Evolutionary conservation across 2,888 invertebrate genomes (phyloP).

Genomic region (Morpho helenor): DNA sequence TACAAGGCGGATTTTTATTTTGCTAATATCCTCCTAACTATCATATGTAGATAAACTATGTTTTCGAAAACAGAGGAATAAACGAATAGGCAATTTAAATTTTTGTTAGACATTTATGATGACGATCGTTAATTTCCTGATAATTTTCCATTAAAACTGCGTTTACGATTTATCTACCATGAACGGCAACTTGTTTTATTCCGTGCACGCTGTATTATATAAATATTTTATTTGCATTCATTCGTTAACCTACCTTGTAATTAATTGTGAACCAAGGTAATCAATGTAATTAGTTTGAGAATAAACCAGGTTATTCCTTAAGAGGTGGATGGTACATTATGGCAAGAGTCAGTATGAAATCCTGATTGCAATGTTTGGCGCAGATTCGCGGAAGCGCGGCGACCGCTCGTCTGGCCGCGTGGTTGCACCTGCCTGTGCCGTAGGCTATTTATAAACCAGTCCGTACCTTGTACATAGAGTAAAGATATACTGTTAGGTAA

Average conservation of each 20-base stretch:
- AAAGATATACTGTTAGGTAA: slow-evolving; percentile 34
- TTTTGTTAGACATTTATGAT: slow-evolving; percentile 4
- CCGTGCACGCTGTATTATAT: slow-evolving; percentile 16
- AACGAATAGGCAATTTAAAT: too few relatives aligned
- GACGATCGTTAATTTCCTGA: slow-evolving; percentile 12
- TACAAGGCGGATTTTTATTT: too few relatives aligned
- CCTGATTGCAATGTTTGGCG: slow-evolving; percentile 27
- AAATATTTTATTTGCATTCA: slow-evolving; percentile 26
- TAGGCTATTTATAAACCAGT: slow-evolving; percentile 73
- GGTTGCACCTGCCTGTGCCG: slow-evolving; percentile 59
- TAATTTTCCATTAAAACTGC: slow-evolving; percentile 23
- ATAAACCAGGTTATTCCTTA: slow-evolving; percentile 27
- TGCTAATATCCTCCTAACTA: too few relatives aligned
- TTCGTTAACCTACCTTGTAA: slow-evolving; percentile 28
- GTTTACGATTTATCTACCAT: slow-evolving; percentile 18
- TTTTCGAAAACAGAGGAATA: too few relatives aligned
- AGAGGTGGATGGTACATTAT: slow-evolving; percentile 22
- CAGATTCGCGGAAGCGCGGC: slow-evolving; percentile 68
- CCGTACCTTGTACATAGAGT: slow-evolving; percentile 57
- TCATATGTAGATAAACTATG: too few relatives aligned
- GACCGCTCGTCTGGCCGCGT: slow-evolving; percentile 63
- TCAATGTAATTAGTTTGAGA: slow-evolving; percentile 29
- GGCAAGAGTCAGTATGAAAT: slow-evolving; percentile 23
- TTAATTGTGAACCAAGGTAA: slow-evolving; percentile 31
- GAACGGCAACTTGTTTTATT: slow-evolving; percentile 18